phyloP scores from a whole-genome alignment of 2,888 invertebrate species.

The Lamproptera curius region DNA sequence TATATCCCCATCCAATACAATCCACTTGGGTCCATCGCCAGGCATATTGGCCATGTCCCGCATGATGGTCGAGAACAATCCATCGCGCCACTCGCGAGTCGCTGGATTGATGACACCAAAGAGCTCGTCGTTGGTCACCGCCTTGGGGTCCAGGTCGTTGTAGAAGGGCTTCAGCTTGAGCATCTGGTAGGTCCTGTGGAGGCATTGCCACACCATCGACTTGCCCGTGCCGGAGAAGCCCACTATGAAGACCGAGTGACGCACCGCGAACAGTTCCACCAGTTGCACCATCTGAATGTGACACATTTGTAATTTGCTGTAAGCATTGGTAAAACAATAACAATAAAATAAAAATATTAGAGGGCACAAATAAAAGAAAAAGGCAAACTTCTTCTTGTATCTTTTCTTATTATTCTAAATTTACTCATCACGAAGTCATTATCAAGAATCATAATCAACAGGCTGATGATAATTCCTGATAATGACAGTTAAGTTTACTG shows the following conservation, averaged over 20 bases:
- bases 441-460: too few species aligned
- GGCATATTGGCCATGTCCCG: conserved; percentile 94
- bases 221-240: conserved; percentile 95
- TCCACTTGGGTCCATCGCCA: conserved; percentile 94
- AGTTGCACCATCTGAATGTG: conserved; percentile 89
- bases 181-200: conserved; percentile 89
- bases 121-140: conserved; percentile 96
- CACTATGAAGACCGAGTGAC: conserved; percentile 94
- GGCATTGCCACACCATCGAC: conserved; percentile 94
- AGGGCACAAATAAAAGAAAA: too few species aligned
- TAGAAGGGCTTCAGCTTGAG: conserved; percentile 89
- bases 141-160: conserved; percentile 96
- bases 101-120: conserved; percentile 96
- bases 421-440: too few species aligned
- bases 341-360: too few species aligned
- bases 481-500: too few species aligned
- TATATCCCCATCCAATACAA: conserved; percentile 96
- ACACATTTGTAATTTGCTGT: too few species aligned
- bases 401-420: too few species aligned
- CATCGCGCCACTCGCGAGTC: conserved; percentile 95
- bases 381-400: too few species aligned
- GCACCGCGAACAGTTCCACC: conserved; percentile 94
- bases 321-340: too few species aligned
- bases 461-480: too few species aligned
- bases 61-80: conserved; percentile 95